Conservation (phyloP, 2,888 invertebrate species). For the Tenthredo scrophulariae region DNA sequence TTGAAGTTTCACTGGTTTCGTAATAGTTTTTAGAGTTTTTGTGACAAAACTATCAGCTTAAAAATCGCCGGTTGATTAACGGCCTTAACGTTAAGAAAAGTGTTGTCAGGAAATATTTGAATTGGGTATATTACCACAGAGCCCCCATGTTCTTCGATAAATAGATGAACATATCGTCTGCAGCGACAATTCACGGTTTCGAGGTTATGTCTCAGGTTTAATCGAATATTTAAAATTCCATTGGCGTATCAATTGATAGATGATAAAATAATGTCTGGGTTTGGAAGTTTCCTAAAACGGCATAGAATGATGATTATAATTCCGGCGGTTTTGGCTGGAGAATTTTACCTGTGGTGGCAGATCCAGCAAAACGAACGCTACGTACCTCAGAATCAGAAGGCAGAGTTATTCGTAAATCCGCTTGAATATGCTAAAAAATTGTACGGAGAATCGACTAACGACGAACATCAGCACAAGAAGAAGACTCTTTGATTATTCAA, state of each 20-base stretch:
- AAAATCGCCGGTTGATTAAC: background rate
- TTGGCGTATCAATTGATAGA: background rate
- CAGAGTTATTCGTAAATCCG: background rate
- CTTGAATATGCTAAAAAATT: slow-evolving; percentile 21
- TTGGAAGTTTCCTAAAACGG: background rate
- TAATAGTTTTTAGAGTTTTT: background rate
- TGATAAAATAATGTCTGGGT: background rate
- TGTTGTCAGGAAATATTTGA: background rate
- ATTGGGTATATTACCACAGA: background rate
- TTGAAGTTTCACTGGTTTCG: background rate
- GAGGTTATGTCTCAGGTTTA: slow-evolving; percentile 18
- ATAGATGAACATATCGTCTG: background rate
- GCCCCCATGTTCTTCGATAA: slow-evolving; percentile 2
- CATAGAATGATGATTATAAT: background rate
- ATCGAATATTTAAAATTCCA: background rate
- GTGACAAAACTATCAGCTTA: background rate
- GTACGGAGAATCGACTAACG: background rate
- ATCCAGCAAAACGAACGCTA: slow-evolving; percentile 14
- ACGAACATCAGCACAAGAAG: background rate
- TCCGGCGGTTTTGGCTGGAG: background rate
- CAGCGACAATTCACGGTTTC: background rate
- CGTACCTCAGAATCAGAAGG: slow-evolving; percentile 5
- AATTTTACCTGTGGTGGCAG: slow-evolving; percentile 27
- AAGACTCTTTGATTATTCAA: background rate
- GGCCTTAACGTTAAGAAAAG: background rate